These are phyloP conservation scores for Lasioglossum albipes DNA, from an alignment of 1,140 invertebrate species.

Conservation along the genomic window DNA sequence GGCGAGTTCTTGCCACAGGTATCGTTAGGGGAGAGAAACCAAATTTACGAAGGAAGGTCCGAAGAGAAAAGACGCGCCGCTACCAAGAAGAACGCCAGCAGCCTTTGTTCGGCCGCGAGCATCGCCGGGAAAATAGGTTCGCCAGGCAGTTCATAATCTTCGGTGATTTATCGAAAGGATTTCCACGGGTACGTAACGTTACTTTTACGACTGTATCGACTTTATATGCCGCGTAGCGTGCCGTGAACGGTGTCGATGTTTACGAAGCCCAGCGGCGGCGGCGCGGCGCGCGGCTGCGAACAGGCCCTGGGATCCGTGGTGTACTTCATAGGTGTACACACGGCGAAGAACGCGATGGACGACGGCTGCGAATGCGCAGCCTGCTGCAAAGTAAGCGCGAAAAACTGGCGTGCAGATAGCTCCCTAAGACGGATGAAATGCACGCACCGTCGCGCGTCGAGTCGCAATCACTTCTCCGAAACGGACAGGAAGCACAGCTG, in stretches of 20 bases:
- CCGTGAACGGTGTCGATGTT: constrained; percentile 5
- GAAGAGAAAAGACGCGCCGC: not conserved
- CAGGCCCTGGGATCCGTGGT: not conserved
- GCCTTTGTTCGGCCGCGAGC: constrained; percentile 4
- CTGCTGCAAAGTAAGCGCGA: constrained; percentile 15
- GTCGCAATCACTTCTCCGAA: constrained; percentile 18
- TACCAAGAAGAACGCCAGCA: no score
- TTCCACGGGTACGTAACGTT: not conserved
- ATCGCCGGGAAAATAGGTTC: not conserved
- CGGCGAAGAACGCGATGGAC: constrained; percentile 12
- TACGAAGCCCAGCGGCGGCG: not conserved
- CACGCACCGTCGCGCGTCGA: not conserved
- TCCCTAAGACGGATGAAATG: constrained; percentile 39
- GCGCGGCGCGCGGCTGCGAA: not conserved
- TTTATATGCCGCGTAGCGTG: constrained; percentile 19
- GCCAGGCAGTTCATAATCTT: constrained; percentile 14
- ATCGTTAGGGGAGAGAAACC: not conserved
- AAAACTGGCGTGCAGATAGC: constrained; percentile 27
- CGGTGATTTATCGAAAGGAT: constrained; percentile 31
- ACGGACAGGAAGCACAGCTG: not conserved
- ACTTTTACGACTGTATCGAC: constrained; percentile 26
- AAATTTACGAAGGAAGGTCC: not conserved
- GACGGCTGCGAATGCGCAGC: not conserved
- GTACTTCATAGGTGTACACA: not conserved
- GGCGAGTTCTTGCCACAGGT: no score